Evolutionary conservation across 2,888 invertebrate genomes (phyloP).

Genomic region (Ormyrus labotus): DNA sequence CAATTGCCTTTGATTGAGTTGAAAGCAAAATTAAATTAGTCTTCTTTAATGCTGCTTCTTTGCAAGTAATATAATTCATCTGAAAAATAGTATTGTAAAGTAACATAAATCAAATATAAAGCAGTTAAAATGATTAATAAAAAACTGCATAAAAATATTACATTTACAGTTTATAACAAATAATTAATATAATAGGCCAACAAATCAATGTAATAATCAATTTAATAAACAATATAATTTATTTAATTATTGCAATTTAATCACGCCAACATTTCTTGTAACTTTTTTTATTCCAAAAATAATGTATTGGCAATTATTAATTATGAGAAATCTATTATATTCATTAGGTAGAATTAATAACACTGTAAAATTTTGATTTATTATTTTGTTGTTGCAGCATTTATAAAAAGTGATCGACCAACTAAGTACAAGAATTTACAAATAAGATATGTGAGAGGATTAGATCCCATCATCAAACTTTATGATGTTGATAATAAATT

Average conservation of each 20-base stretch:
- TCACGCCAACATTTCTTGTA: background rate
- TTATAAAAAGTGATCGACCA: constrained; percentile 94
- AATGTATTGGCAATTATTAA: too few species aligned
- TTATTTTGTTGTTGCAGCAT: constrained; percentile 79
- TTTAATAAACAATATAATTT: background rate
- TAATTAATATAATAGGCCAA: background rate
- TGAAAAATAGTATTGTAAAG: constrained; percentile 54
- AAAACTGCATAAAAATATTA: constrained; percentile 3
- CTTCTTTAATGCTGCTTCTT: constrained; percentile 36
- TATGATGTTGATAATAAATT: constrained; percentile 90
- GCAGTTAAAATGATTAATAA: constrained; percentile 22
- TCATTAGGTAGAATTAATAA: too few species aligned
- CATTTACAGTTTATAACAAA: background rate
- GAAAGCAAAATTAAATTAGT: background rate
- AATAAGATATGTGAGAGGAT: constrained; percentile 94
- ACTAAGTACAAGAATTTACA: constrained; percentile 93
- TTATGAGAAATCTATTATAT: too few species aligned
- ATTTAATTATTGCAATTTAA: background rate
- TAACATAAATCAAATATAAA: constrained; percentile 17
- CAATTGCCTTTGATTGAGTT: constrained; percentile 8
- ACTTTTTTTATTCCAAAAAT: constrained; percentile 7
- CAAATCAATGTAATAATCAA: too few species aligned
- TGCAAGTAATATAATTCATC: background rate
- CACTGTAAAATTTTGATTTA: background rate
- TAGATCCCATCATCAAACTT: constrained; percentile 95